Evolutionary conservation across 1,140 invertebrate species (phyloP).

Genomic region (Drosophila willistoni): DNA sequence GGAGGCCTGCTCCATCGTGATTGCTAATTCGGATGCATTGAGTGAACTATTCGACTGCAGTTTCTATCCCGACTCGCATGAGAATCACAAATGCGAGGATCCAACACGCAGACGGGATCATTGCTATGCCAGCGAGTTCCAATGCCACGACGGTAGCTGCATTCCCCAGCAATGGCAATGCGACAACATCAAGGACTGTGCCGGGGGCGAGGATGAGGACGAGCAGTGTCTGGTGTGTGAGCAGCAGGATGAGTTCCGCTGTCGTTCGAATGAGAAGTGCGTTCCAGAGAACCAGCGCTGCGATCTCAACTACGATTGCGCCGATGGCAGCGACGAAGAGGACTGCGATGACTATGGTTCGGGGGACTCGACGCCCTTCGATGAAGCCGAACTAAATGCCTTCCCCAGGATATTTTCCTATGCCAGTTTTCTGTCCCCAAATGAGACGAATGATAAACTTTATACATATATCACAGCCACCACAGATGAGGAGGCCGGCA

Average conservation of each 20-base stretch:
- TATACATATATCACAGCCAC: slow-evolving; percentile 75
- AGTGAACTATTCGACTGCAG: slow-evolving; percentile 86
- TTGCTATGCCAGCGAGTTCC: slow-evolving; percentile 85
- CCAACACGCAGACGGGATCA: slow-evolving; percentile 80
- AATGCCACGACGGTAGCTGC: slow-evolving; percentile 87
- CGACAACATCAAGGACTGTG: slow-evolving; percentile 87
- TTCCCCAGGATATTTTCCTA: slow-evolving; percentile 76
- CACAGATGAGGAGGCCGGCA: slow-evolving; percentile 72
- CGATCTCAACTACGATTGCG: slow-evolving; percentile 92
- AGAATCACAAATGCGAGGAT: slow-evolving; percentile 83
- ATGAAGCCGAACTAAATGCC: slow-evolving; percentile 68
- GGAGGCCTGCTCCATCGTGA: slow-evolving; percentile 86
- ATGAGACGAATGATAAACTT: slow-evolving; percentile 72
- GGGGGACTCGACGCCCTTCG: slow-evolving; percentile 55
- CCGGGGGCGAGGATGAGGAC: slow-evolving; percentile 86
- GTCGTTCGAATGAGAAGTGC: slow-evolving; percentile 85
- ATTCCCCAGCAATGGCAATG: slow-evolving; percentile 86
- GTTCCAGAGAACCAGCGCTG: slow-evolving; percentile 90
- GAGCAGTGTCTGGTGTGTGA: slow-evolving; percentile 85
- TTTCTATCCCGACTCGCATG: slow-evolving; percentile 85
- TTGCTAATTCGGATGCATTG: slow-evolving; percentile 84
- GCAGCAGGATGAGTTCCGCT: slow-evolving; percentile 85
- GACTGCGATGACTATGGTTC: slow-evolving; percentile 83
- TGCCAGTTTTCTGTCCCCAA: slow-evolving; percentile 74
- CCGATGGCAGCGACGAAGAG: slow-evolving; percentile 90